Evolutionary conservation across 2,797 vertebrate species (phyloP).

Genomic region (Oreochromis grahami): DNA sequence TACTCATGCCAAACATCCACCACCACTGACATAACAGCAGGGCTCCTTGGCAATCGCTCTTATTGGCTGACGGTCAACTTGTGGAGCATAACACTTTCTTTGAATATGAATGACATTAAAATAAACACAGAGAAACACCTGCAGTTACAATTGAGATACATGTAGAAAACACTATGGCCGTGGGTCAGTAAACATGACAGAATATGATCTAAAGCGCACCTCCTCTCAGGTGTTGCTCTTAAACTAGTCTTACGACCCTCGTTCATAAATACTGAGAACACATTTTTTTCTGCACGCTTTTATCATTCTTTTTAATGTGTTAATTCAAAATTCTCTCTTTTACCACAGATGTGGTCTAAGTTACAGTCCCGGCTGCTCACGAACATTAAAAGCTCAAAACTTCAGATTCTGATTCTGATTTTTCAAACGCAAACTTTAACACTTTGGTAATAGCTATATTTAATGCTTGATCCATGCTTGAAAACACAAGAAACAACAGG

Average conservation of each 20-base stretch:
- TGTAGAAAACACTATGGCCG: not conserved
- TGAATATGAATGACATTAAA: not conserved
- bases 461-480: not conserved
- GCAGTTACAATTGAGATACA: not conserved
- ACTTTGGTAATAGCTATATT: not conserved
- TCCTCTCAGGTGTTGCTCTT: not conserved
- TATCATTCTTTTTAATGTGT: not conserved
- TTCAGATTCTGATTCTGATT: not conserved
- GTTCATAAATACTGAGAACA: not conserved
- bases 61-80: conserved; percentile 1
- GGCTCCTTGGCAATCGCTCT: not conserved
- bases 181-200: not conserved
- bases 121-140: not conserved
- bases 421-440: not conserved
- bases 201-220: not conserved
- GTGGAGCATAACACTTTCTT: not conserved
- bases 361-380: not conserved
- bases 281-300: not conserved
- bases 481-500: not conserved
- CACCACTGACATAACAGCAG: conserved; percentile 40
- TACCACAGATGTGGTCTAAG: not conserved
- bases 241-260: not conserved
- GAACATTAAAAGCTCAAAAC: not conserved
- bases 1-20: conserved; percentile 29
- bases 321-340: not conserved